Evolutionary conservation across 2,888 invertebrate species (phyloP), one percentile per base, ranked within the genome.

Genomic region (Stomorhina lunata): DNA sequence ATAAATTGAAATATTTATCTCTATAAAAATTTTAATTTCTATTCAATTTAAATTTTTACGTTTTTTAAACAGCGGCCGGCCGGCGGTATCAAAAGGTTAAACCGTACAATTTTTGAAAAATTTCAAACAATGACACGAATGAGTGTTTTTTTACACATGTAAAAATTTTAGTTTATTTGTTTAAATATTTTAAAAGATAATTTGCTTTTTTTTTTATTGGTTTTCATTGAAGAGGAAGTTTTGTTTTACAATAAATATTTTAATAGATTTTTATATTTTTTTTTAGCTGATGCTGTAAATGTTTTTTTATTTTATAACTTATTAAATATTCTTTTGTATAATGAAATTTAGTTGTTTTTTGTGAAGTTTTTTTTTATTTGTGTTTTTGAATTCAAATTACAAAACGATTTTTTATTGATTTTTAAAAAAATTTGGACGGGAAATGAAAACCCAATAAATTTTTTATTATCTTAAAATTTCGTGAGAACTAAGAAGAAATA

Each of bases 11-110:
- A 73, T 53, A n/a, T n/a, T n/a, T n/a, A n/a, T n/a, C 40, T 22
- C 20, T 15, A 29, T 15, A 40, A 2, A 34, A 20, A 73, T n/a
- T n/a, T n/a, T n/a, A n/a, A n/a, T n/a, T n/a, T n/a, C n/a, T n/a
- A 63, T 73, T 20, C 40, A 73, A 73, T 25, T 53, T 53, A n/a
- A 43, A 53, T 40, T 73, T 53, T 63, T 37, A 43, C n/a, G n/a
- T n/a, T n/a, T n/a, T n/a, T n/a, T n/a, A n/a, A n/a, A n/a, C n/a
- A n/a, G n/a, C n/a, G n/a, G n/a, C n/a, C n/a, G n/a, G 4, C 29
- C 63, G 29, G 50, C 10, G 50, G 5, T 37, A 43, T 22, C 29
- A 20, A 22, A 34, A 22, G 17, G 53, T 34, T 27, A 37, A 7
- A 20, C n/a, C n/a, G n/a, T n/a, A n/a, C n/a, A n/a, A n/a, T n/a